Evolutionary conservation across 2,113 vertebrate genomes (phyloP), one percentile per base, ranked within the genome.

Genomic region (Origma solitaria): DNA sequence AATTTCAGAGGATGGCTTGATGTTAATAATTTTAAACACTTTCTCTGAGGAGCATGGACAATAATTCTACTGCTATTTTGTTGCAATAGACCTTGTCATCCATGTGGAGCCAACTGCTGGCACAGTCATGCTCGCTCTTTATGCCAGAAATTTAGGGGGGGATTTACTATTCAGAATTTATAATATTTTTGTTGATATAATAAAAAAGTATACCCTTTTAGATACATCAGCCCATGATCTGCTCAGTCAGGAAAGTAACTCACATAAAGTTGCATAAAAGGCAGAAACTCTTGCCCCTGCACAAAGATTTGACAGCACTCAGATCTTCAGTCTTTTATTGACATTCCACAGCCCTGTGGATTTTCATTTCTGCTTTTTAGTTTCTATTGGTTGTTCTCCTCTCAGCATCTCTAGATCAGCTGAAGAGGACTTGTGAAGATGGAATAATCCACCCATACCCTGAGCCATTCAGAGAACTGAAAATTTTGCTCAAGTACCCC

Each of bases 1-100:
- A 94, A 91, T 86, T 94, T 94, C 89, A 85, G 89, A 56, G 58
- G 78, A 62, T 94, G n/a, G 58, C 81, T 94, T 68, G 79, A 90
- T 40, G 50, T 82, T 95, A 94, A 75, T 93, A 83, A 94, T 92
- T 96, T 96, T 97, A 96, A 96, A 88, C 72, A 60, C 54, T 95
- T 94, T 79, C 77, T 95, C 82, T 71, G 80, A 96, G n/a, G 25
- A 57, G 72, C 70, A 85, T 50, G 64, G 60, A 90, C 38, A 95
- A 84, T 94, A 81, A 82, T 82, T 62, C 58, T 58, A 44, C 31
- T 11, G 2, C 65, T 94, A 61, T n/a, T 94, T 84, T 91, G 49
- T 65, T 73, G 66, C 87, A 77, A 31, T 18, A 88, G 61, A 73
- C 54, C 54, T 92, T 70, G 35, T 73, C 60, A 72, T 88, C 30